Evolutionary conservation across 2,113 vertebrate species (phyloP).

Genomic region (Anguilla japonica): DNA sequence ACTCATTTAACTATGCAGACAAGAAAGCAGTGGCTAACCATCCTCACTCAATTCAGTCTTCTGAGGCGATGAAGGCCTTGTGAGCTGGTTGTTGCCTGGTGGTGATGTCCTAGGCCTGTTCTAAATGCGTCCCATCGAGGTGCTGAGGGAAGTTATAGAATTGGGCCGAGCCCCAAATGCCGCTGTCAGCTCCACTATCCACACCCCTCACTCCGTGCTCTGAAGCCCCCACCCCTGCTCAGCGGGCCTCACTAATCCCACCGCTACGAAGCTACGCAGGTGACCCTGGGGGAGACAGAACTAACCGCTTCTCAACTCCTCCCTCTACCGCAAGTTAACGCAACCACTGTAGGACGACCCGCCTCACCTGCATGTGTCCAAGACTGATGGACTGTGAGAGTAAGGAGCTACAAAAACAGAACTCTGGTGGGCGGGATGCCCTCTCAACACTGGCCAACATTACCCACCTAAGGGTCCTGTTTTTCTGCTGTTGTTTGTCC

Average conservation of each 20-base stretch:
- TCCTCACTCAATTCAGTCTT: neutral
- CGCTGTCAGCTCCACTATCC: neutral
- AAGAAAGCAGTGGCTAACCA: neutral
- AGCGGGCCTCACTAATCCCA: neutral
- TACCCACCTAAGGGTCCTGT: slow-evolving; percentile 14
- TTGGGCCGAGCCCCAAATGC: neutral
- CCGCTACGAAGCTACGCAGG: slow-evolving; percentile 8
- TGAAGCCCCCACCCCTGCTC: neutral
- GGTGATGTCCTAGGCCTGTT: neutral
- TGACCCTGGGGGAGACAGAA: neutral
- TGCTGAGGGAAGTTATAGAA: neutral
- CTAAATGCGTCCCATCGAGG: neutral
- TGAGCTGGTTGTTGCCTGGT: neutral
- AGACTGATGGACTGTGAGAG: neutral
- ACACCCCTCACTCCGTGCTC: neutral
- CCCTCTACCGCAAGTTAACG: no score
- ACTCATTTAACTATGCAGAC: no score
- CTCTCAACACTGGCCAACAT: slow-evolving; percentile 40
- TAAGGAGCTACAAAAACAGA: neutral
- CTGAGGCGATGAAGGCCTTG: neutral
- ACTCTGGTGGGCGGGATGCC: slow-evolving; percentile 36
- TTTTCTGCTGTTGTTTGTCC: slow-evolving; percentile 11
- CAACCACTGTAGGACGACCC: no score
- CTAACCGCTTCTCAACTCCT: neutral
- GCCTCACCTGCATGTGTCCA: no score